Evolutionary conservation across 2,797 vertebrate species (phyloP), one percentile per base, ranked within the genome.

Genomic region (Acanthis flammea): DNA sequence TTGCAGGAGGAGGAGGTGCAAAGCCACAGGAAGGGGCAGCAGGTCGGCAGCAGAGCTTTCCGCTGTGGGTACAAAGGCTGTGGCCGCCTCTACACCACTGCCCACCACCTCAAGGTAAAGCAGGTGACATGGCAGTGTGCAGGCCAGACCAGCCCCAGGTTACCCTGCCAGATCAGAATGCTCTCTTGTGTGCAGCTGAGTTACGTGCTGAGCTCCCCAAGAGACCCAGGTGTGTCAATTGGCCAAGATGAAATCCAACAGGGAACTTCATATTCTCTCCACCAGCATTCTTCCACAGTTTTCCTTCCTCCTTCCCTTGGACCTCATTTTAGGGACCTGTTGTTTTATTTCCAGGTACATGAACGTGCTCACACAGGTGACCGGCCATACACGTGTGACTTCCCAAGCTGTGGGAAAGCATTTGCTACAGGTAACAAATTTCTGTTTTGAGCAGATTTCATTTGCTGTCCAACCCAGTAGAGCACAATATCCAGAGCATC

Each of bases 21-120:
- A n/a, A 93, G 92, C 75, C 95, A 73, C 3, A 94, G 94, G 88
- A 98, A 97, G 94, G 96, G 92, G 66, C 97, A 97, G 77, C 98
- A 97, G 79, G 94, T 55, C 0, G 88, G 96, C 77, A 97, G 97
- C 58, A 98, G 97, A 95, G 97, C 97, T 44, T 98, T 98, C 90
- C 97, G 95, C 45, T 98, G 98, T 27, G 98, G 96, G 28, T 98
- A 98, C 87, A 92, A 97, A 81, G 98, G 97, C 84, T 98, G 98
- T 58, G 98, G 98, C 24, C 97, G 98, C 50, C 97, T 98, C 57
- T 98, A 98, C 45, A 98, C 98, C 67, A 98, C 98, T 0, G 98
- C 98, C 31, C 98, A 98, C 74, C 98, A 98, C 53, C 96, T 98
- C 53, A 98, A 98, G 98, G 98, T 98, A 97, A 94, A 71, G 28